Evolutionary conservation across 2,113 vertebrate species (phyloP), one percentile per base, ranked within the genome.

Genomic region (Dendrocopos noguchii): DNA sequence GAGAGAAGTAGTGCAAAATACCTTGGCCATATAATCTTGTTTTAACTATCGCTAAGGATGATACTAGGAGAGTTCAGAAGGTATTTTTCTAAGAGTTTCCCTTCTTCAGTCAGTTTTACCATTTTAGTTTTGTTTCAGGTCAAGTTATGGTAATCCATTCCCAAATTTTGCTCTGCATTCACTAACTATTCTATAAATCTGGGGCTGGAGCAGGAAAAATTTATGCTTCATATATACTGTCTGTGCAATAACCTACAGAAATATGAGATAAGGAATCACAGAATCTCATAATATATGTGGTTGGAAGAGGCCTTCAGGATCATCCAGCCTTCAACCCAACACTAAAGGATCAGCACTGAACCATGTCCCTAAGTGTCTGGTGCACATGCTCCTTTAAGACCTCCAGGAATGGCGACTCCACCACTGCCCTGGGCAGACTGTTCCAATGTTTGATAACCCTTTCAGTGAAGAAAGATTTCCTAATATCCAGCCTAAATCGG

Each of bases 41-140:
- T 89, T 71, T 85, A 84, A 36, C 36, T 88, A 76, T 27, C 1
- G 1, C 66, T 75, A 71, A 66, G 31, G 19, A 70, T 85, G 57
- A 80, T 93, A 83, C 28, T 39, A 55, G 44, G 12, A 93, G 42
- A 87, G 87, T 85, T 84, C 52, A 57, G 31, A 60, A 83, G 73
- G 20, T 70, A 31, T 20, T 90, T 72, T 87, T 84, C 34, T 20
- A 57, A 56, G 65, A 21, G 5, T 73, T 84, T 84, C 6, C 31
- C 29, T 80, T 84, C 50, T 80, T 93, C 72, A 84, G 0, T 91
- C 25, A 87, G 36, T 29, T 89, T 88, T 79, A 74, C 61, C 8
- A 4, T 88, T 93, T 92, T 44, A 39, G 28, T 91, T 96, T 70
- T 88, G 52, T 52, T 88, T 88, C 46, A n/a, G 1, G 39, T 91